Base-by-base conservation (phyloP, 2,113 vertebrate species). In the Varanus komodoensis region DNA sequence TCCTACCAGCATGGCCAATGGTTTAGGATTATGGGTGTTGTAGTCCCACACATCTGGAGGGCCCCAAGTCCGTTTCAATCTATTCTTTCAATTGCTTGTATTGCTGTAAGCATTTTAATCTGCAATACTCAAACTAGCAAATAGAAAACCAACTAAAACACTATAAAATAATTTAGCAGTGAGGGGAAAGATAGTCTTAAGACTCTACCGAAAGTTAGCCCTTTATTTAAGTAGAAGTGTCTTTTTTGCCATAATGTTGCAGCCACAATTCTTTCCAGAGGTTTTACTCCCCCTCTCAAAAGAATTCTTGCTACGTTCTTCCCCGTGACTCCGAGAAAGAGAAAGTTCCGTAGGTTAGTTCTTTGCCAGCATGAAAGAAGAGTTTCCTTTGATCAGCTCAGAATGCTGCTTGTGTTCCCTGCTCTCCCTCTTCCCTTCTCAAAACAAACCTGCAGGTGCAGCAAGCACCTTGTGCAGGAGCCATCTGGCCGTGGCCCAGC, bases 171-270 rank as follows among this genome's bases (percentile, higher is more conserved):
- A 34, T 34, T 75, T 75, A 14, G 32, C 38, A 12, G 32, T 32
- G n/a, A 15, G 32, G 73, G 73, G n/a, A 4, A 32, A 54, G 52
- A 32, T 82, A 57, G 57, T 64, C n/a, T 34, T 34, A 32, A 89
- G 87, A 34, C 6, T 69, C 57, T 32, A 54, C 50, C 48, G 14
- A 27, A 44, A 93, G 91, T 85, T 91, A 85, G 92, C 32, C 23
- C 50, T 44, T 8, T 19, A 6, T 38, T 32, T 79, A 94, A 90
- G 93, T 91, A 84, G 8, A 21, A 57, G 2, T n/a, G 6, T 32
- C 34, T 34, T 32, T 54, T 69, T 44, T 34, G 79, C 92, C 89
- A 94, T 94, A 95, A 95, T 94, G 93, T 95, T 68, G 34, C 90
- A 95, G 92, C 93, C 95, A 67, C 71, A 64, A n/a, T 25, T 67